Conservation (phyloP, 2,113 vertebrate species). For the Dryoscopus gambensis region DNA sequence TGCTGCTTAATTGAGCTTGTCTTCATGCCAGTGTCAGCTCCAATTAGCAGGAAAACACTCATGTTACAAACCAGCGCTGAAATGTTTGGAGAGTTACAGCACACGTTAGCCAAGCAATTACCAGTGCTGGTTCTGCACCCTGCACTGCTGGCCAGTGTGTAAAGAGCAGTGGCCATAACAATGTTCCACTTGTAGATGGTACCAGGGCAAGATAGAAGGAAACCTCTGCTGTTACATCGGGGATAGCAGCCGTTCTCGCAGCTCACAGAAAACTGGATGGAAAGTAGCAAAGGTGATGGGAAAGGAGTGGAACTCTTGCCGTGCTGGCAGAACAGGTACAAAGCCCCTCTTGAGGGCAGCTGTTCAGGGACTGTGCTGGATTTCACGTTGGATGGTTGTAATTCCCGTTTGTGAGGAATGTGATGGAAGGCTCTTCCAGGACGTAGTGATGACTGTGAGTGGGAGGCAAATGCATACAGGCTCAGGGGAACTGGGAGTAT, state of each 20-base stretch:
- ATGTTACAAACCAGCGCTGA: background rate
- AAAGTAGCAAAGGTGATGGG: background rate
- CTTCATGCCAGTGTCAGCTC: background rate
- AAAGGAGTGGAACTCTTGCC: background rate
- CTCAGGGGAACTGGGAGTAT: background rate
- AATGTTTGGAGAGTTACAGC: background rate
- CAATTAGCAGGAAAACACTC: background rate
- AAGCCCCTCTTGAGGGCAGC: background rate
- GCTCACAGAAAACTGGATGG: background rate
- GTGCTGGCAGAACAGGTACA: background rate
- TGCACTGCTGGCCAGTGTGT: background rate
- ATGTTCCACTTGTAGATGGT: background rate
- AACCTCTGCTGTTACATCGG: background rate
- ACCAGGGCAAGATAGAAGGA: background rate
- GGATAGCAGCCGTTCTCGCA: background rate
- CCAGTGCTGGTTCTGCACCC: background rate
- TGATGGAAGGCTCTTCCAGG: background rate
- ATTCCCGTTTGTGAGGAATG: background rate
- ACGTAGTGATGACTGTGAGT: background rate
- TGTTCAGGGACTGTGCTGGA: rapidly evolving
- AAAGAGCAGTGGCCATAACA: background rate
- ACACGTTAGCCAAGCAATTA: background rate
- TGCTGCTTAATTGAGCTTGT: constrained; percentile 17
- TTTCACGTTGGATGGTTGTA: background rate
- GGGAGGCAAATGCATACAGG: background rate